These are phyloP conservation scores for Tholera decimalis DNA, from an alignment of 2,888 invertebrate species.

Conservation along the genomic window DNA sequence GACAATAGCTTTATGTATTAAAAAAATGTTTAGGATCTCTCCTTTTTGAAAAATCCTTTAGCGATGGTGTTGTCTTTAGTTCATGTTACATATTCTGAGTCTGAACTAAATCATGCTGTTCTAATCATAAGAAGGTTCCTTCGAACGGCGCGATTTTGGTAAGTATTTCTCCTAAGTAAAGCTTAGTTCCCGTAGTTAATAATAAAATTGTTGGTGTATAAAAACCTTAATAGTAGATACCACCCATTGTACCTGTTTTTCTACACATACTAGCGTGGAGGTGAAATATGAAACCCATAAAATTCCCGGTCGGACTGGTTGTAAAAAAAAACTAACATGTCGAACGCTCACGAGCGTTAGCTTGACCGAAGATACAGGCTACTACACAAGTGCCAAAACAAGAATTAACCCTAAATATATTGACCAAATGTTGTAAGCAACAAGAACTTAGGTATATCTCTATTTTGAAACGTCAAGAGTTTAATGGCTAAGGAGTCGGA, in stretches of 20 bases:
- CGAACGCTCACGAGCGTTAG: conserved; percentile 32
- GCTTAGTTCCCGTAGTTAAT: conserved; percentile 4
- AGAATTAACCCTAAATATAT: no score
- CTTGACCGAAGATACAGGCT: conserved; percentile 28
- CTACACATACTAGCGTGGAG: conserved; percentile 10
- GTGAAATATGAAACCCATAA: conserved; percentile 61
- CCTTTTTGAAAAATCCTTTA: not conserved
- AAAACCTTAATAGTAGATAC: not conserved
- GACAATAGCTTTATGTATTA: not conserved
- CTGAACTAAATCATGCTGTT: no score
- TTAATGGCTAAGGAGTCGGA: no score
- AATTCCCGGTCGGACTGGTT: conserved; percentile 44
- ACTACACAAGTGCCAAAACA: conserved; percentile 15
- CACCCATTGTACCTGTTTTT: conserved; percentile 15
- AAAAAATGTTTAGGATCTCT: not conserved
- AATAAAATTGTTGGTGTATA: conserved; percentile 1
- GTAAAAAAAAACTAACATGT: conserved; percentile 47
- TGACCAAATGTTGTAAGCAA: no score
- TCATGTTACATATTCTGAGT: no score
- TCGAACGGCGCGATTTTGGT: no score
- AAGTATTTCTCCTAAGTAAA: not conserved
- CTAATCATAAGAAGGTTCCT: no score
- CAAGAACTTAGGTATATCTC: no score
- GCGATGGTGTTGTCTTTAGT: not conserved
- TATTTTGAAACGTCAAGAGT: no score